phyloP scores from a whole-genome alignment of 2,888 invertebrate species.

The Cephonodes hylas region DNA sequence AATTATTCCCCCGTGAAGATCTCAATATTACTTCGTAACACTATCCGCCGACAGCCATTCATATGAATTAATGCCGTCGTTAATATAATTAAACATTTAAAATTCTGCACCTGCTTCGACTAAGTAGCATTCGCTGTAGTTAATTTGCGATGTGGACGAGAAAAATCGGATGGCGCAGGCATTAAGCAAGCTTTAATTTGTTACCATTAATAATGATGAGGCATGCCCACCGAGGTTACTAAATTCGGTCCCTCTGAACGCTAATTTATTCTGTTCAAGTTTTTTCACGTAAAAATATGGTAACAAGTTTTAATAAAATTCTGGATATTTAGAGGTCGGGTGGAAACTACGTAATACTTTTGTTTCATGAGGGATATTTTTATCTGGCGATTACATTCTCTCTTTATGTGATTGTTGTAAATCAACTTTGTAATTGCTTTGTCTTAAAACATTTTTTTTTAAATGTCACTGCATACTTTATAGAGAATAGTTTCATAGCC shows the following conservation, averaged over 20 bases:
- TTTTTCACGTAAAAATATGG: not conserved
- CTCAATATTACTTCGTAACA: not conserved
- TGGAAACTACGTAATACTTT: not conserved
- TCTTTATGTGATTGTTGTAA: too few species aligned
- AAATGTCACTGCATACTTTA: too few species aligned
- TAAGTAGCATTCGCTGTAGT: slow-evolving; percentile 72
- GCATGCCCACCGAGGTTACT: slow-evolving; percentile 45
- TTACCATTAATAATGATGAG: slow-evolving; percentile 70
- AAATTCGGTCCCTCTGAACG: slow-evolving; percentile 29
- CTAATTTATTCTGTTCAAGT: slow-evolving; percentile 2
- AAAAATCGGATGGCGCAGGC: slow-evolving; percentile 54
- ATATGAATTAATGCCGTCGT: slow-evolving; percentile 15
- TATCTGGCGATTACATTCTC: not conserved
- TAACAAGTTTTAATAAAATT: not conserved
- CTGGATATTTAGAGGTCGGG: not conserved
- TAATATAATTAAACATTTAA: slow-evolving; percentile 43
- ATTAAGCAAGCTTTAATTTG: slow-evolving; percentile 74
- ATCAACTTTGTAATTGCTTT: too few species aligned
- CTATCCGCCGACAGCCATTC: slow-evolving; percentile 22
- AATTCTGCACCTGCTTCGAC: slow-evolving; percentile 43
- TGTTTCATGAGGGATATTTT: not conserved
- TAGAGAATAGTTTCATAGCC: too few species aligned
- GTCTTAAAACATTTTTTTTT: too few species aligned
- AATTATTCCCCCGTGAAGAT: not conserved
- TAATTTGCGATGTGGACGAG: slow-evolving; percentile 66